Evolutionary conservation across 1,140 invertebrate genomes (phyloP).

Genomic region (Caenorhabditis briggsae): DNA sequence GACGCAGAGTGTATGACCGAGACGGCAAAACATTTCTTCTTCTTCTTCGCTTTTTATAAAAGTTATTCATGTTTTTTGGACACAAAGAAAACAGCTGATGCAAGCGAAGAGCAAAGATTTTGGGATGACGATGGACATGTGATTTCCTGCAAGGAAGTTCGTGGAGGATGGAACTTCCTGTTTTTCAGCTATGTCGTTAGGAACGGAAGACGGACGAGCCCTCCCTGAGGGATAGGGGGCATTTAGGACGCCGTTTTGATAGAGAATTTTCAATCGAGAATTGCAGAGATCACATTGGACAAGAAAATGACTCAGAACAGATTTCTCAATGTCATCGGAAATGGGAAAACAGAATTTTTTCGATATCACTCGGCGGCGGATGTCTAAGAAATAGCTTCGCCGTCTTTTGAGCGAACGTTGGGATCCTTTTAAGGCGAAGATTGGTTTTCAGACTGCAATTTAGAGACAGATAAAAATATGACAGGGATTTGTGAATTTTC

Average conservation of each 20-base stretch:
- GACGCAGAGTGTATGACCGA: slow-evolving; percentile 26
- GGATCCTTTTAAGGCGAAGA: too few relatives aligned
- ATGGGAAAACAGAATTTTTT: too few relatives aligned
- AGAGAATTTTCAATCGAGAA: not conserved
- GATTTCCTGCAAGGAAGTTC: not conserved
- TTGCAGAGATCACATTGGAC: not conserved
- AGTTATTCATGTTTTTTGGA: slow-evolving; percentile 27
- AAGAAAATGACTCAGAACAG: too few relatives aligned
- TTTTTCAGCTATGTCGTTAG: not conserved
- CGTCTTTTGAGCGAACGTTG: too few relatives aligned
- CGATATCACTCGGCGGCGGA: too few relatives aligned
- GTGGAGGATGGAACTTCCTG: not conserved
- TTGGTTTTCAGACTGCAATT: too few relatives aligned
- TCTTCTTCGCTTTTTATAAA: not conserved
- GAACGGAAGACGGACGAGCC: not conserved
- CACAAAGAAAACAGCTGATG: slow-evolving; percentile 32
- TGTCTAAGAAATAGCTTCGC: too few relatives aligned
- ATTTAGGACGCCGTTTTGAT: not conserved
- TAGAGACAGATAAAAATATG: too few relatives aligned
- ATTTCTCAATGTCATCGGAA: too few relatives aligned
- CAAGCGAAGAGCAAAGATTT: slow-evolving; percentile 40
- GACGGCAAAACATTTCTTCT: slow-evolving; percentile 1
- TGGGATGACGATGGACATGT: slow-evolving; percentile 3
- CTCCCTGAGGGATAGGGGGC: not conserved
- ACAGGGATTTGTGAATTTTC: too few relatives aligned